Conservation (phyloP, 2,888 invertebrate genomes). For the Dorcus parallelipipedus region DNA sequence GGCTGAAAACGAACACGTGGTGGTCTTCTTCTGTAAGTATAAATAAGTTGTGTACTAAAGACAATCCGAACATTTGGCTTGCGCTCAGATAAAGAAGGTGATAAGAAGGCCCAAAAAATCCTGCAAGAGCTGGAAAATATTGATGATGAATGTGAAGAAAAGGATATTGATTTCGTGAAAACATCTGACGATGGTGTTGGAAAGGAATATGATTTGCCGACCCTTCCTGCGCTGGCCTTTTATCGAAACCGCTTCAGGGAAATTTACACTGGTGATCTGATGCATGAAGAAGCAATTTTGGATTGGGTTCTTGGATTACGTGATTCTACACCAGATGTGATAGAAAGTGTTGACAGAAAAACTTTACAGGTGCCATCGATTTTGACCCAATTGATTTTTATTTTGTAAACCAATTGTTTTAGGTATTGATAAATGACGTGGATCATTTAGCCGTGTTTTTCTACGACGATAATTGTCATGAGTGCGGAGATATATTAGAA, state of each 20-base stretch:
- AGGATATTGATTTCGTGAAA: slow-evolving; percentile 87
- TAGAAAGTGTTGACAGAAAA: slow-evolving; percentile 87
- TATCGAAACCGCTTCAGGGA: slow-evolving; percentile 86
- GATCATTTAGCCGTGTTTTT: slow-evolving; percentile 91
- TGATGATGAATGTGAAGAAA: slow-evolving; percentile 89
- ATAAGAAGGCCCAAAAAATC: slow-evolving; percentile 85
- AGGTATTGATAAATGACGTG: slow-evolving; percentile 80
- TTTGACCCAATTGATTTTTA: neutral
- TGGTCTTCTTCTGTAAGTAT: slow-evolving; percentile 88
- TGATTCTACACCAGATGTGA: slow-evolving; percentile 81
- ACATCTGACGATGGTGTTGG: slow-evolving; percentile 85
- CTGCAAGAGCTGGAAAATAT: slow-evolving; percentile 87
- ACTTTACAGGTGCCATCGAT: slow-evolving; percentile 63
- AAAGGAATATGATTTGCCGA: slow-evolving; percentile 80
- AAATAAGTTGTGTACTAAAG: neutral
- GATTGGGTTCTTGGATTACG: slow-evolving; percentile 87
- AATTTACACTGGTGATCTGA: slow-evolving; percentile 83
- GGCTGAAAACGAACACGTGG: slow-evolving; percentile 82
- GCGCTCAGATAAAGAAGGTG: slow-evolving; percentile 76
- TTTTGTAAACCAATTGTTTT: slow-evolving; percentile 8
- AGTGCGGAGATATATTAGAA: slow-evolving; percentile 80
- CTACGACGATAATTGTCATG: slow-evolving; percentile 82
- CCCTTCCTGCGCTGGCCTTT: slow-evolving; percentile 79
- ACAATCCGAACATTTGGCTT: neutral
- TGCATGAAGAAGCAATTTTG: slow-evolving; percentile 86